Evolutionary conservation across 2,113 vertebrate genomes (phyloP).

Genomic region (Vicugna pacos): DNA sequence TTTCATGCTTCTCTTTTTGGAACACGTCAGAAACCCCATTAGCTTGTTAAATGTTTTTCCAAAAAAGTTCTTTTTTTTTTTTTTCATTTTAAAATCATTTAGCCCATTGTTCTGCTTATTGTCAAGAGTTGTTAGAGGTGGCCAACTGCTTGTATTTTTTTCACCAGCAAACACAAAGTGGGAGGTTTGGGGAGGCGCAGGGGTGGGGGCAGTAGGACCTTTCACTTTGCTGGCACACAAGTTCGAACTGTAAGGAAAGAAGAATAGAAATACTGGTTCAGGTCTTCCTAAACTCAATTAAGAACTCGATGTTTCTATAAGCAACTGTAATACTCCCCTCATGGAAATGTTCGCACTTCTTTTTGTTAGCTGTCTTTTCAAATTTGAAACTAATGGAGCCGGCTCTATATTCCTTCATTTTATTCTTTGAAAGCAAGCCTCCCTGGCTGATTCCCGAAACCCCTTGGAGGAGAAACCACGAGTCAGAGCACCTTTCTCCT

Average conservation of each 20-base stretch:
- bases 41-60: constrained; percentile 71
- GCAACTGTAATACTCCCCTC: neutral
- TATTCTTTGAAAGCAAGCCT: neutral
- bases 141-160: constrained; percentile 72
- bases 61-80: constrained; percentile 19
- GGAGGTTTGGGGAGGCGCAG: constrained; percentile 40
- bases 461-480: neutral
- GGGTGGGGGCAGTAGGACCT: neutral
- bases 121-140: constrained; percentile 66
- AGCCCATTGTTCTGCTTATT: constrained; percentile 61
- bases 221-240: constrained; percentile 66
- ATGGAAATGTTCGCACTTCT: constrained; percentile 10
- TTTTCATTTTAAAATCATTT: constrained; percentile 63
- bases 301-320: constrained; percentile 52
- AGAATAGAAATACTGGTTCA: constrained; percentile 61
- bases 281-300: constrained; percentile 59
- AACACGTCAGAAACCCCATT: constrained; percentile 69
- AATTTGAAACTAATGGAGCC: neutral
- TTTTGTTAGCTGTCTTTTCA: neutral
- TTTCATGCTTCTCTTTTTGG: constrained; percentile 64
- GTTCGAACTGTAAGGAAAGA: constrained; percentile 47
- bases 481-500: neutral
- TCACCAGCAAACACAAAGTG: constrained; percentile 64
- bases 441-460: neutral
- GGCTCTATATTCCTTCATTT: neutral